Conservation (phyloP, 2,888 invertebrate species). For the Hipparchia sbordonii region DNA sequence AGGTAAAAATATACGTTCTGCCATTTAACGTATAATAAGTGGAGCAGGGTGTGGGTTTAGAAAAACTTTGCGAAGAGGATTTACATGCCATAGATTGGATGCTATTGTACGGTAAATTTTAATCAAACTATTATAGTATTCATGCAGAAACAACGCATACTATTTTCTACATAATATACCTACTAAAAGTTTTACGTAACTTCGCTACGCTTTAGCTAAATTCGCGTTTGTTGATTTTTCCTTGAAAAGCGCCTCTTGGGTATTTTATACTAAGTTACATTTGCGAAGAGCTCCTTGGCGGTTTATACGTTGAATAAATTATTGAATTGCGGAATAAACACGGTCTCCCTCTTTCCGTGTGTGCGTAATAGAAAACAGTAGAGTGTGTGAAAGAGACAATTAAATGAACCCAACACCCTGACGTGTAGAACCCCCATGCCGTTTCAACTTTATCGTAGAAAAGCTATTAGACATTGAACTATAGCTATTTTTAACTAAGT, state of each 20-base stretch:
- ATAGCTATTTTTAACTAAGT: too few species aligned
- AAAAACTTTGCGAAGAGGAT: too few species aligned
- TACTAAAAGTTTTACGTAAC: constrained; percentile 4
- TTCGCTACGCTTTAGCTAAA: constrained; percentile 5
- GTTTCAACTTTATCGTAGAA: constrained; percentile 32
- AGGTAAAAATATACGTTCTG: too few species aligned
- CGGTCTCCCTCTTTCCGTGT: constrained; percentile 38
- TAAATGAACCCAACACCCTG: constrained; percentile 42
- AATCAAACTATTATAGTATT: too few species aligned
- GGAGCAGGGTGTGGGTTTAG: too few species aligned
- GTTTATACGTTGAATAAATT: constrained; percentile 43
- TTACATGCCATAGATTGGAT: too few species aligned
- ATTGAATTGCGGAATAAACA: constrained; percentile 40
- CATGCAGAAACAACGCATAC: too few species aligned
- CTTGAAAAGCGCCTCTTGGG: constrained; percentile 27
- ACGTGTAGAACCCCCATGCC: constrained; percentile 24
- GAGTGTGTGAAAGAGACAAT: constrained; percentile 44
- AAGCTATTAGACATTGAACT: not conserved
- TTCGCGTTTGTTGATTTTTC: constrained; percentile 25
- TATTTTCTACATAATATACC: too few species aligned
- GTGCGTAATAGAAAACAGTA: constrained; percentile 40
- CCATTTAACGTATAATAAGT: too few species aligned
- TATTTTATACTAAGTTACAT: constrained; percentile 38
- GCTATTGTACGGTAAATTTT: too few species aligned
- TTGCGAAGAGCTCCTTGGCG: constrained; percentile 36